Percentiles rank a stretch among this genome's conserved stretches.
These are phyloP conservation scores for Caenorhabditis sp. DNA, from an alignment of 2,888 invertebrate species.

Conservation along the genomic window DNA sequence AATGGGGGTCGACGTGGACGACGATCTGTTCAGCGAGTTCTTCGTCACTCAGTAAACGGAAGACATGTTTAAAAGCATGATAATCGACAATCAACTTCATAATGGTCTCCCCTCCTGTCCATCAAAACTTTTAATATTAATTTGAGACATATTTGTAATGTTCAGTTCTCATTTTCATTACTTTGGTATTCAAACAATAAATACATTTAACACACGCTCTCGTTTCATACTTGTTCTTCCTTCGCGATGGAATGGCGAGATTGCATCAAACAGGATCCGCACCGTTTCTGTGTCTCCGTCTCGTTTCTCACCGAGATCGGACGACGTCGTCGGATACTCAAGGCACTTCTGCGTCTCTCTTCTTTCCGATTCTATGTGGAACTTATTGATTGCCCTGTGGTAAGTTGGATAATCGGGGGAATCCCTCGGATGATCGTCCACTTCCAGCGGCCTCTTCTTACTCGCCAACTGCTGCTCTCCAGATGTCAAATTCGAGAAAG, in stretches of 20 bases:
- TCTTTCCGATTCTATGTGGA: neutral
- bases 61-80: neutral
- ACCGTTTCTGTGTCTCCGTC: neutral
- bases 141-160: neutral
- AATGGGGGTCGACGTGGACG: conserved; percentile 70
- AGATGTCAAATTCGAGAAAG: conserved; percentile 56
- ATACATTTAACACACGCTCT: neutral
- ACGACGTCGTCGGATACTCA: neutral
- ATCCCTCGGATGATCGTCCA: neutral
- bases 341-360: conserved; percentile 24
- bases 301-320: neutral
- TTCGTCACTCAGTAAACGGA: conserved; percentile 49
- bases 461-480: conserved; percentile 19
- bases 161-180: neutral
- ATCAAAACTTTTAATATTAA: neutral
- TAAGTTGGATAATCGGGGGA: neutral
- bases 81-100: neutral
- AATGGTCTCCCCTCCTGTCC: neutral
- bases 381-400: conserved; percentile 19
- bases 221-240: neutral
- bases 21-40: conserved; percentile 73
- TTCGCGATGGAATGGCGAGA: conserved; percentile 12
- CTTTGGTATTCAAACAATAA: neutral
- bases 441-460: neutral
- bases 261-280: conserved; percentile 30